A percentile compares a stretch with the other conserved stretches of the same genome.
Conservation (phyloP, 2,113 vertebrate species). For the Laticauda colubrina region DNA sequence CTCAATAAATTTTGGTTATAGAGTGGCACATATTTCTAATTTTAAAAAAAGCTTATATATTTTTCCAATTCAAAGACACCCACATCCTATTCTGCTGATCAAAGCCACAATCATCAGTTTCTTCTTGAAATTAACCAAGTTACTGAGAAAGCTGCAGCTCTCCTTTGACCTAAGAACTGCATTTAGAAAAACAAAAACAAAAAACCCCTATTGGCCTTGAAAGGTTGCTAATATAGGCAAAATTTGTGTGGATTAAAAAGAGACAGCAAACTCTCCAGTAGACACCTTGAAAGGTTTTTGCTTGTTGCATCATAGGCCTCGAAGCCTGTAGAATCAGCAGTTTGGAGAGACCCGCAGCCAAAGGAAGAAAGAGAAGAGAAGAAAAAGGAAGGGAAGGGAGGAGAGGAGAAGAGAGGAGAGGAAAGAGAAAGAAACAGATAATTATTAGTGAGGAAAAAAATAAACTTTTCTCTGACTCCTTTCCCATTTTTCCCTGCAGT, state of each 20-base stretch:
- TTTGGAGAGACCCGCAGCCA: not conserved
- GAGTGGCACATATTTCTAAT: not conserved
- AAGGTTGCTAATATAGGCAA: not conserved
- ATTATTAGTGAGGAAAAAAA: not conserved
- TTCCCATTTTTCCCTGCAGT: not conserved
- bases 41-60: not conserved
- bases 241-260: not conserved
- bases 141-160: no score
- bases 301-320: not conserved
- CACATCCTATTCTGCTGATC: not conserved
- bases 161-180: not conserved
- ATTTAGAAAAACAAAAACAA: not conserved
- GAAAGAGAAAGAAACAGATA: not conserved
- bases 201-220: not conserved
- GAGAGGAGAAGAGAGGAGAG: no score
- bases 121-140: not conserved
- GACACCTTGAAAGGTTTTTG: not conserved
- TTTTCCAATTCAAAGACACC: not conserved
- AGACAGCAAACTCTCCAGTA: not conserved
- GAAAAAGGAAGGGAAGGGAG: accelerated
- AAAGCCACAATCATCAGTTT: not conserved
- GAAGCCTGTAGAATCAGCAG: not conserved
- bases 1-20: no score
- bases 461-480: not conserved
- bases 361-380: not conserved